A percentile compares a stretch with the other conserved stretches of the same genome.
These are phyloP conservation scores for Propsilocerus akamusi DNA, from an alignment of 1,140 invertebrate species.

Conservation along the genomic window DNA sequence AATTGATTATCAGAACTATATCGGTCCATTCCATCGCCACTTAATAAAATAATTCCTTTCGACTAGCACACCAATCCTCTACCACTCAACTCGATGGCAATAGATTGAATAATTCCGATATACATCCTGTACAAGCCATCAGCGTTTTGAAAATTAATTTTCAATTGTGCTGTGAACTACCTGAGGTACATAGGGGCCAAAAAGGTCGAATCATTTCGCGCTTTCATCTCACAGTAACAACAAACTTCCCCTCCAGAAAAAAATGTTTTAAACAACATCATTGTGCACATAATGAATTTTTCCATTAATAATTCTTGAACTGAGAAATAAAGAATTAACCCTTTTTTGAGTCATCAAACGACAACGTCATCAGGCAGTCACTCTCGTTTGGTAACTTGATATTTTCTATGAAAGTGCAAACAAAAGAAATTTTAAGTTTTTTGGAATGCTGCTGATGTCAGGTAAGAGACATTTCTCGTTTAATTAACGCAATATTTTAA, in stretches of 20 bases:
- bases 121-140: background rate
- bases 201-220: constrained; percentile 2
- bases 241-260: background rate
- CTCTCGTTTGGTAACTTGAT: too few species aligned
- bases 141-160: constrained; percentile 1
- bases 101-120: background rate
- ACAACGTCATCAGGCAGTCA: background rate
- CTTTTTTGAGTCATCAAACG: background rate
- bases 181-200: background rate
- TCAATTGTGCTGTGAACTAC: constrained; percentile 1
- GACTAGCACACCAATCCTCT: too few species aligned
- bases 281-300: constrained; percentile 2
- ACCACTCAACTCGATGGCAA: background rate
- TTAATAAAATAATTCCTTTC: too few species aligned
- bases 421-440: too few species aligned
- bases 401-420: too few species aligned
- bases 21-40: too few species aligned
- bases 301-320: constrained; percentile 1
- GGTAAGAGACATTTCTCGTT: too few species aligned
- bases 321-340: background rate
- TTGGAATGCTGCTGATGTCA: too few species aligned
- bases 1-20: too few species aligned
- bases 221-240: background rate
- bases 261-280: background rate
- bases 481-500: too few species aligned